Evolutionary conservation across 1,140 invertebrate species (phyloP).

Genomic region (Psix sp.): DNA sequence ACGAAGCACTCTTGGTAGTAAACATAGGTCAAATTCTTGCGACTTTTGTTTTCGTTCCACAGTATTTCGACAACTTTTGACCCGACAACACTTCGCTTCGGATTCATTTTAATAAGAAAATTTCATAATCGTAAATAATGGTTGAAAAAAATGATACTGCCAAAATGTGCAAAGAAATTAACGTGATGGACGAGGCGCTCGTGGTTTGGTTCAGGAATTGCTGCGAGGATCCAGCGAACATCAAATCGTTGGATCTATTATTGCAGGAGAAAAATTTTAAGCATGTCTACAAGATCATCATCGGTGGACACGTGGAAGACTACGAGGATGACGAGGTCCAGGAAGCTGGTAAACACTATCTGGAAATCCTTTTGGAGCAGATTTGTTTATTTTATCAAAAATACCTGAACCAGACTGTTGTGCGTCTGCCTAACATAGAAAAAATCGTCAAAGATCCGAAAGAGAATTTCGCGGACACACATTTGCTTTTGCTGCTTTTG

Average conservation of each 20-base stretch:
- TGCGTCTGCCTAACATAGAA: background rate
- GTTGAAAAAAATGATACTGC: background rate
- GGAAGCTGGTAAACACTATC: background rate
- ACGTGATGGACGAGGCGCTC: conserved; percentile 17
- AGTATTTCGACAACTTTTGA: background rate
- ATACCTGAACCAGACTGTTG: conserved; percentile 2
- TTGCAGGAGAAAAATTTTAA: conserved; percentile 9
- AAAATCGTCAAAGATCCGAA: conserved; percentile 3
- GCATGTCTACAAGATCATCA: conserved; percentile 8
- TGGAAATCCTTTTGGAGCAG: background rate
- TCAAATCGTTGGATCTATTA: conserved; percentile 1
- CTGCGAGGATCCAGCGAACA: background rate
- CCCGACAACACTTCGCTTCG: background rate
- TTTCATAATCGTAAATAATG: no score
- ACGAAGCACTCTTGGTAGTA: background rate
- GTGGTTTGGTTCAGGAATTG: conserved; percentile 20
- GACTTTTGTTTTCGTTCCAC: background rate
- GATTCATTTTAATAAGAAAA: no score
- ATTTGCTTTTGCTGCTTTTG: conserved; percentile 12
- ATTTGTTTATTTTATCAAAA: conserved; percentile 9
- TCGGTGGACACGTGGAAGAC: conserved; percentile 1
- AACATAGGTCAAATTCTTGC: background rate
- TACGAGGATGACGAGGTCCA: background rate
- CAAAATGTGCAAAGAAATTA: conserved; percentile 8
- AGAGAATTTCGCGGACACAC: conserved; percentile 14